These are phyloP conservation scores for Neolamprologus kungweensis DNA, from an alignment of 2,113 vertebrate species.

Conservation along the genomic window DNA sequence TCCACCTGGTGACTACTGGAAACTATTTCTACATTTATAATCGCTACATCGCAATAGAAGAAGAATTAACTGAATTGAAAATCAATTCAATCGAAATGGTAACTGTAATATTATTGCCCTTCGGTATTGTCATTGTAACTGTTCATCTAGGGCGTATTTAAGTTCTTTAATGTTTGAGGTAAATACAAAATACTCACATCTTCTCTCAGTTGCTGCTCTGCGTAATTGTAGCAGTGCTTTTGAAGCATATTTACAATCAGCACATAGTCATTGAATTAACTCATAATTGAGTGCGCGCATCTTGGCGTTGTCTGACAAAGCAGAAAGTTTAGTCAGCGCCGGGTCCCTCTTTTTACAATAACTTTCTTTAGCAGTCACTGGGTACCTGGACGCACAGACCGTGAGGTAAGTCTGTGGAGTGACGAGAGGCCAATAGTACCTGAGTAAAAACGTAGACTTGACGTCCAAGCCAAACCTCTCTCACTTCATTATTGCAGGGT, in stretches of 20 bases:
- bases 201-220: not conserved
- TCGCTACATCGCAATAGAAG: not conserved
- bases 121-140: not conserved
- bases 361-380: not conserved
- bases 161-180: not conserved
- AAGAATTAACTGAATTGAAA: not conserved
- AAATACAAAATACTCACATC: not conserved
- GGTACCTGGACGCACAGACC: not conserved
- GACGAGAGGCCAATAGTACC: constrained; percentile 70
- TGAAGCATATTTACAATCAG: not conserved
- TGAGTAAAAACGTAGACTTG: constrained; percentile 68
- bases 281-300: not conserved
- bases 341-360: constrained; percentile 19
- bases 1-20: not conserved
- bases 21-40: not conserved
- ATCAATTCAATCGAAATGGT: not conserved
- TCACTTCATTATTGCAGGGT: constrained; percentile 72
- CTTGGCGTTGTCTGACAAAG: not conserved
- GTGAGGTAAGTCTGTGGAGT: constrained; percentile 68
- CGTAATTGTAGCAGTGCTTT: not conserved
- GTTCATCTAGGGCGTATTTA: not conserved
- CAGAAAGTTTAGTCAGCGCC: not conserved
- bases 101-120: not conserved
- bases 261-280: not conserved
- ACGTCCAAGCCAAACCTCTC: constrained; percentile 66